Base-by-base conservation (phyloP, 2,113 vertebrate species). In the Lophura nycthemera region DNA sequence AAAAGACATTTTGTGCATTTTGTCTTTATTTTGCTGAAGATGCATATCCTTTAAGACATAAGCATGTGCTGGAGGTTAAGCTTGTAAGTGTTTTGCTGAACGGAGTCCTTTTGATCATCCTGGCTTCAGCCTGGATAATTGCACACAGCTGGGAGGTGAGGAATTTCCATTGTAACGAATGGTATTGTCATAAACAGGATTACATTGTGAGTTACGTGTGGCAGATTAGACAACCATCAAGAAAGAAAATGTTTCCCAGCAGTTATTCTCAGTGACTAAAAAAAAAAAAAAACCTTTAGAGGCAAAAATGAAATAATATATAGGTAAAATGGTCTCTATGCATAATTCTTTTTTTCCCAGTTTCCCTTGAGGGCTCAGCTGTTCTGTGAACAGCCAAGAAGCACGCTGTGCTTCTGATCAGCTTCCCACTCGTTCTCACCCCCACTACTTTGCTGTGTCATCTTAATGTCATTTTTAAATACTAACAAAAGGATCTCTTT, bases 401-500 rank as follows among this genome's bases (percentile, higher is more conserved):
- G 89, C 92, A 95, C 17, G 16, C 48, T 86, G 89, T 93, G 94
- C 85, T 95, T 86, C 89, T 94, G 83, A 96, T 95, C 87, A 72
- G 82, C 89, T 95, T 95, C 96, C 95, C 82, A 95, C 96, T 60
- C 79, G 1, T 92, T 90, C 66, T 89, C 89, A 95, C 93, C 95
- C 94, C 95, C 94, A 69, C 87, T 12, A 38, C 78, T 95, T 92
- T 89, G 94, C 89, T 96, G 86, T 95, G 94, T 93, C 91, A 97
- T 96, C 91, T 52, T 93, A 80, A 64, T 93, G 89, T 83, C 87
- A 91, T 92, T 96, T 95, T 95, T n/a, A 88, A 97, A 91, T 83
- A 92, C 82, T 95, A 82, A 89, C 82, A 89, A 95, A 93, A 89
- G 91, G 43, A 83, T 10, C 76, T 75, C 91, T 96, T 96, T 96